Base-by-base conservation (phyloP, 92 coral and sea anemone genomes). In the Porites evermanni region DNA sequence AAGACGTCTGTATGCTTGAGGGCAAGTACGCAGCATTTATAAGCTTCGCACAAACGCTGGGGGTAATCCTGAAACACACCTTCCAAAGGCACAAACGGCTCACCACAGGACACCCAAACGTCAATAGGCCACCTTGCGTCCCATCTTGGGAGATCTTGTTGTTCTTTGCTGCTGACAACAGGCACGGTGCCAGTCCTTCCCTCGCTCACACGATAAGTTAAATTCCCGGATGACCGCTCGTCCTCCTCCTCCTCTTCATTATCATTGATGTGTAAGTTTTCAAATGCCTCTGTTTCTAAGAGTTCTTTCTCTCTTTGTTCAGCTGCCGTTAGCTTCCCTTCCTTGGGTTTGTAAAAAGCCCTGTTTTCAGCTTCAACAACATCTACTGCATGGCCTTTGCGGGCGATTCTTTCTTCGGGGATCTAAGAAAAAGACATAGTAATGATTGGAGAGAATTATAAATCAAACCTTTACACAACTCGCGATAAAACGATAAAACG, bases 81-180 rank as follows among this genome's bases (percentile, higher is more conserved):
- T 91, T 96, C 92, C 58, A 96, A 75, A 23, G 96, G 95, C 9
- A 95, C 94, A 91, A 96, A 96, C 9, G 98, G 98, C 85, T 96
- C 98, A 26, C 98, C 98, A 95, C 98, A 96, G 83, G 98, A 96
- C 23, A 96, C 94, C 98, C 98, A 96, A 70, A 96, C 93, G 75
- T 96, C 98, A 64, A 91, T 89, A 70, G 98, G 95, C 98, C 98
- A 94, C 67, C 95, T 78, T 0, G 91, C 77, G 60, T 94, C 95
- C 98, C 98, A 94, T 16, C 92, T 92, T 65, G 98, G 94, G 71
- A 92, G 47, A n/a, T 78, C 94, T 52, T 83, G 79, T 32, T 79
- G 87, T 12, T 89, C 70, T 3, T 59, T 81, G 63, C 63, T 52
- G 70, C 60, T 75, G 26, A 92, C 88, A 1, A 86, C 70, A 18